Evolutionary conservation across 2,797 vertebrate genomes (phyloP).

Genomic region (Sebastiscus albofasciatus): DNA sequence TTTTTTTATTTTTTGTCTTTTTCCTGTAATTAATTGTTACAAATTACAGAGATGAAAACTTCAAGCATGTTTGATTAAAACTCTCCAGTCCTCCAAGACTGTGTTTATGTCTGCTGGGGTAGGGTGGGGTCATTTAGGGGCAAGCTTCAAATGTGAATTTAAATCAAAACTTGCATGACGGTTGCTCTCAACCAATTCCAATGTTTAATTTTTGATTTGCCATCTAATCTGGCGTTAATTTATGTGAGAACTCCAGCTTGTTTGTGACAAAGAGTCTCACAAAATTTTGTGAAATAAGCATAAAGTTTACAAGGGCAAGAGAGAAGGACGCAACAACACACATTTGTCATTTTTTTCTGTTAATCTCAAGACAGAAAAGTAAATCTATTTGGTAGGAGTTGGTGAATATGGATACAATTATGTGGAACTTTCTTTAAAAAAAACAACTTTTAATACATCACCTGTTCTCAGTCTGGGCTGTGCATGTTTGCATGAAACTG

Average conservation of each 20-base stretch:
- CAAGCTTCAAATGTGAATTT: constrained; percentile 13
- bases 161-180: not conserved
- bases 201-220: constrained; percentile 4
- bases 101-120: not conserved
- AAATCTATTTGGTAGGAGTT: not conserved
- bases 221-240: not conserved
- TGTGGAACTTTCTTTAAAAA: not conserved
- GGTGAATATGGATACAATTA: no score
- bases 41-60: not conserved
- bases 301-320: not conserved
- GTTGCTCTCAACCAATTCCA: not conserved
- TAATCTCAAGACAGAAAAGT: not conserved
- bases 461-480: not conserved
- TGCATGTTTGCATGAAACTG: not conserved
- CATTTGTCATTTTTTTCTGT: not conserved
- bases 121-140: constrained; percentile 19
- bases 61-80: not conserved
- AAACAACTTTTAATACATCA: no score
- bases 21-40: not conserved
- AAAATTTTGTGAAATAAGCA: not conserved
- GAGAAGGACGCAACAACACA: not conserved
- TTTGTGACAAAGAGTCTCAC: not conserved
- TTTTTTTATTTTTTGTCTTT: not conserved
- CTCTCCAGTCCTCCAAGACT: not conserved
- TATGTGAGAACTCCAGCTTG: not conserved